Conservation (phyloP, 1,140 invertebrate species). For the Acromyrmex charruanus region DNA sequence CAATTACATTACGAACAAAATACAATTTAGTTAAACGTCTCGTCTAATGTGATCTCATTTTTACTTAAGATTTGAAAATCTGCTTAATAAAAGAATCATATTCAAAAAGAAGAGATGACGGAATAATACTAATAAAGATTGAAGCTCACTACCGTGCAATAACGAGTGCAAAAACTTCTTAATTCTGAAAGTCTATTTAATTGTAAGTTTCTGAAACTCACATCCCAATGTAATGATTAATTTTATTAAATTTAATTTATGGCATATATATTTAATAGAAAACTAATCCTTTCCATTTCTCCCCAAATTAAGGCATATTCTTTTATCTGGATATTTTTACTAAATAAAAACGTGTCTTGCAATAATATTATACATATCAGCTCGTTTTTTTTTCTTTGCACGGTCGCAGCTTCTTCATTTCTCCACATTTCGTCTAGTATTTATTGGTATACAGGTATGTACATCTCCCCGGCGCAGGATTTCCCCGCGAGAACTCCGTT, state of each 20-base stretch:
- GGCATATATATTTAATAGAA: neutral
- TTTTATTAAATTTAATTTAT: constrained; percentile 6
- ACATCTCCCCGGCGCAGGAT: constrained; percentile 76
- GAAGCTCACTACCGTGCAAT: constrained; percentile 18
- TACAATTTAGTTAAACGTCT: neutral
- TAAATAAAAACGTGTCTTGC: neutral
- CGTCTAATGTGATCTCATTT: neutral
- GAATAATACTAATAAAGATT: constrained; percentile 8
- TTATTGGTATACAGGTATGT: constrained; percentile 84
- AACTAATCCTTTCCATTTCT: neutral
- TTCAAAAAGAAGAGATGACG: neutral
- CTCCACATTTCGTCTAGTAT: constrained; percentile 69
- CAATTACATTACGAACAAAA: neutral
- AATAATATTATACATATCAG: neutral
- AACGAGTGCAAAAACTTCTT: neutral
- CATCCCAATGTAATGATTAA: neutral
- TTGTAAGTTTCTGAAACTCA: neutral
- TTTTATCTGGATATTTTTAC: neutral
- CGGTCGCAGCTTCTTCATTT: constrained; percentile 8
- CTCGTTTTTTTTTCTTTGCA: constrained; percentile 22
- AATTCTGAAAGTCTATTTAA: neutral
- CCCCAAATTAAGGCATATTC: neutral
- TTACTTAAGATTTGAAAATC: neutral
- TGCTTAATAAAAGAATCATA: neutral
- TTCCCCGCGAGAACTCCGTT: constrained; percentile 68